Evolutionary conservation across 2,888 invertebrate species (phyloP), one percentile per base, ranked within the genome.

Genomic region (Danaus chrysippus): DNA sequence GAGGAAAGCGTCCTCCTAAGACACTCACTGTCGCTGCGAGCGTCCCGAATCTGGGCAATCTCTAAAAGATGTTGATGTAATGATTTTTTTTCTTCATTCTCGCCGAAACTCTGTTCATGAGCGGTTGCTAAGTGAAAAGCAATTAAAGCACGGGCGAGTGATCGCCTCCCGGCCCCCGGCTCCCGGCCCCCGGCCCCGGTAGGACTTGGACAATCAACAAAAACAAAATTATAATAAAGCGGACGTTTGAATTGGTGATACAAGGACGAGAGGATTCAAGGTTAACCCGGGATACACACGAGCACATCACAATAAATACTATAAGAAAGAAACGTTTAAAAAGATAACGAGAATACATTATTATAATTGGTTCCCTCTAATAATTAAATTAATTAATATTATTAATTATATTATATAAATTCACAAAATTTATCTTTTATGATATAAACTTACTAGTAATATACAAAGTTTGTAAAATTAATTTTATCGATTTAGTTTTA

Each of bases 121-220:
- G 85, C 88, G 87, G 89, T 90, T 90, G 91, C 89, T 91, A 90
- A 90, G 91, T 90, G 88, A 89, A 90, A 90, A 90, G 89, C 91
- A 91, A 90, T 91, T 91, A 91, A 90, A 90, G 85, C 89, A 92
- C 86, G 91, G 91, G 83, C 89, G 91, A 92, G 87, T 90, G 92
- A 91, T 91, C 91, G 81, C 83, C 82, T 72, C 82, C 78, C 78
- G 81, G 72, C 73, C 72, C 73, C 68, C 70, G 66, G 69, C 73
- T 70, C 68, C 67, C 68, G 71, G 62, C 70, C 69, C 70, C 76
- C 70, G 63, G 73, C 76, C 73, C 65, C 72, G 73, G 68, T 69
- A 72, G 77, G 76, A 77, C 77, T 79, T 79, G 79, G 79, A 84
- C 82, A 82, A 86, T 86, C 83, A 83, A 84, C 84, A 83, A 82